phyloP scores from a whole-genome alignment of 2,888 invertebrate genomes.

The Meghimatium bilineatum region DNA sequence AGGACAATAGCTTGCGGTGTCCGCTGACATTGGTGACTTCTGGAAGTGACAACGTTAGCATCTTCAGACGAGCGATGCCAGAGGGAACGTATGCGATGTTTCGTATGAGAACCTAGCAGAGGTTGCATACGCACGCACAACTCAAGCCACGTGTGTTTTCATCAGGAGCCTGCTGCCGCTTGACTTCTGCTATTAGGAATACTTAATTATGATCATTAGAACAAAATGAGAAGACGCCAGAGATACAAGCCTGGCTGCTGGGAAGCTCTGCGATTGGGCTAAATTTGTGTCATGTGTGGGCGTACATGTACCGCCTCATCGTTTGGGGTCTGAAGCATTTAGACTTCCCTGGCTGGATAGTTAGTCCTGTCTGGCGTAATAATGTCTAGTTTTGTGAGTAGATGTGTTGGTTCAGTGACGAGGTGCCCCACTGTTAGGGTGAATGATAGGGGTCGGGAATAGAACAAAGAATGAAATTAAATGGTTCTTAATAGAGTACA shows the following conservation, averaged over 20 bases:
- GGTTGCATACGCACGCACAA: constrained; percentile 28
- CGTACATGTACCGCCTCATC: neutral
- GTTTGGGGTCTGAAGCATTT: constrained; percentile 9
- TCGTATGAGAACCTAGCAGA: constrained; percentile 45
- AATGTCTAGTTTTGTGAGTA: neutral
- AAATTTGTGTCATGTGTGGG: neutral
- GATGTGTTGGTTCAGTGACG: too few relatives aligned
- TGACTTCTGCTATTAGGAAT: constrained; percentile 37
- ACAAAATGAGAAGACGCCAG: constrained; percentile 5
- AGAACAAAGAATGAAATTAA: too few relatives aligned
- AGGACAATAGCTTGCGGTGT: neutral
- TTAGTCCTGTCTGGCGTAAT: constrained; percentile 7
- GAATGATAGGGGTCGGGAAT: neutral
- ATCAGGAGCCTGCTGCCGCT: neutral
- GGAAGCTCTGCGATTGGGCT: neutral
- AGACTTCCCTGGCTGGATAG: neutral
- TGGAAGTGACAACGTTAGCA: neutral
- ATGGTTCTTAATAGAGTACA: too few relatives aligned
- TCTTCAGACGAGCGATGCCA: neutral
- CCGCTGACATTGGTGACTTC: neutral
- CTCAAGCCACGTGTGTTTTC: constrained; percentile 38
- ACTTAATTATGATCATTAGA: constrained; percentile 37
- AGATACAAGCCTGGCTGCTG: neutral
- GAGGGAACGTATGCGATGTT: constrained; percentile 29
- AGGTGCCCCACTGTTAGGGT: neutral